phyloP scores from a whole-genome alignment of 2,113 vertebrate genomes.

The Malurus melanocephalus region DNA sequence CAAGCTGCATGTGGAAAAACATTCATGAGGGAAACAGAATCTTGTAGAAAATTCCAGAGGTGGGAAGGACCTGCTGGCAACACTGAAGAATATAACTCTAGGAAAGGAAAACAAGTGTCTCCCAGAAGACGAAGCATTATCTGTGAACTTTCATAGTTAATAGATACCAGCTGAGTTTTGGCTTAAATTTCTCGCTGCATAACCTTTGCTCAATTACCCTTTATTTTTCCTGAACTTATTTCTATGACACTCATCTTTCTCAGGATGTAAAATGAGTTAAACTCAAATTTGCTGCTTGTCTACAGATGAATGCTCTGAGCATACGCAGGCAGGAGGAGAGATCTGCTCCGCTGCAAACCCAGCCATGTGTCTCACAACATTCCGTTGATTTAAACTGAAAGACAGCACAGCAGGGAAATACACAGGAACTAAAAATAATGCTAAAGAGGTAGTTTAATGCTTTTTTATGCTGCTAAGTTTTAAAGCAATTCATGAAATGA shows the following conservation, averaged over 20 bases:
- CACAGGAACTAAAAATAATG: conserved; percentile 27
- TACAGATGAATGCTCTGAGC: background rate
- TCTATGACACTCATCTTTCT: conserved; percentile 3
- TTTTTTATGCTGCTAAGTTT: conserved; percentile 50
- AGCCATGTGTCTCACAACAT: conserved; percentile 32
- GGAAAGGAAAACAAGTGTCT: conserved; percentile 10
- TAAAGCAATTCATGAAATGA: conserved; percentile 58
- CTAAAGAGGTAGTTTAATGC: conserved; percentile 40
- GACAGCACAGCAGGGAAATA: conserved; percentile 53
- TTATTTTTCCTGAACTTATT: conserved; percentile 5
- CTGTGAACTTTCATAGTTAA: conserved; percentile 4
- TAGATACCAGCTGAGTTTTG: conserved; percentile 18
- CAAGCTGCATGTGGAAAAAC: conserved; percentile 28
- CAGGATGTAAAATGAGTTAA: conserved; percentile 7
- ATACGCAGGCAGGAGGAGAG: background rate
- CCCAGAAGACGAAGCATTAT: conserved; percentile 9
- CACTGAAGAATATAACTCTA: background rate
- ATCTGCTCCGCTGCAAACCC: background rate
- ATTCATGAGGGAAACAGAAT: background rate
- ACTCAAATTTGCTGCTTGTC: background rate
- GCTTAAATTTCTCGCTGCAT: background rate
- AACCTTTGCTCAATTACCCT: background rate
- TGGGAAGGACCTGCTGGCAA: conserved; percentile 3
- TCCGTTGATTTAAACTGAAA: conserved; percentile 29
- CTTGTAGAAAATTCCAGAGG: conserved; percentile 22